These are phyloP conservation scores for Dryoscopus gambensis DNA, from an alignment of 2,113 vertebrate species.

Conservation along the genomic window DNA sequence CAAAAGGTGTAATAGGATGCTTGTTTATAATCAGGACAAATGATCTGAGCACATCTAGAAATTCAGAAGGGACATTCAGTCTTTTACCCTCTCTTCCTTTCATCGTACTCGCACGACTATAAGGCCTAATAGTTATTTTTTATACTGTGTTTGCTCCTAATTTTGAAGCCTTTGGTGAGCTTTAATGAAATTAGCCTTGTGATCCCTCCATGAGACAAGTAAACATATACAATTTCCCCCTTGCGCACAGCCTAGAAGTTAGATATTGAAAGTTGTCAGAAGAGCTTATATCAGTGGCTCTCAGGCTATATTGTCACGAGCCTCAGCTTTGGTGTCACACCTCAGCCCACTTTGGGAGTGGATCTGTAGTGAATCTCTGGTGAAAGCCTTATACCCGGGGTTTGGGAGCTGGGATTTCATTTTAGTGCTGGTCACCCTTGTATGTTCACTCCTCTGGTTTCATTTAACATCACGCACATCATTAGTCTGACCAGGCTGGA, in stretches of 20 bases:
- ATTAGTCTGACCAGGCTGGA: conserved; percentile 21
- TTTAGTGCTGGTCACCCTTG: not conserved
- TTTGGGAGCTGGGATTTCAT: not conserved
- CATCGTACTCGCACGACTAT: not conserved
- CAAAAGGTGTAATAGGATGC: not conserved
- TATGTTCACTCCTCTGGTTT: not conserved
- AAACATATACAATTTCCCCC: not conserved
- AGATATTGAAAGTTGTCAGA: not conserved
- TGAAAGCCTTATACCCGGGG: not conserved
- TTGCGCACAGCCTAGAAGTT: not conserved
- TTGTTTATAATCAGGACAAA: not conserved
- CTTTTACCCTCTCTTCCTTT: not conserved
- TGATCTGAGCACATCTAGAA: not conserved
- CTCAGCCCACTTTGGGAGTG: not conserved
- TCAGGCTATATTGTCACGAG: not conserved
- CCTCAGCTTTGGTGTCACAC: not conserved
- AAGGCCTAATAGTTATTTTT: not conserved
- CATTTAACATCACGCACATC: conserved; percentile 14
- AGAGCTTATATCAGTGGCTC: not conserved
- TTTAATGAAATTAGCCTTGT: not conserved
- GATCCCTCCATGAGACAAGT: not conserved
- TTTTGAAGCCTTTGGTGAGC: not conserved
- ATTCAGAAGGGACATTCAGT: not conserved
- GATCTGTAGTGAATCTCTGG: not conserved
- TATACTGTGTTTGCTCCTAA: not conserved